Evolutionary conservation across 2,113 vertebrate species (phyloP), one percentile per base, ranked within the genome.

Genomic region (Myotis yumanensis): DNA sequence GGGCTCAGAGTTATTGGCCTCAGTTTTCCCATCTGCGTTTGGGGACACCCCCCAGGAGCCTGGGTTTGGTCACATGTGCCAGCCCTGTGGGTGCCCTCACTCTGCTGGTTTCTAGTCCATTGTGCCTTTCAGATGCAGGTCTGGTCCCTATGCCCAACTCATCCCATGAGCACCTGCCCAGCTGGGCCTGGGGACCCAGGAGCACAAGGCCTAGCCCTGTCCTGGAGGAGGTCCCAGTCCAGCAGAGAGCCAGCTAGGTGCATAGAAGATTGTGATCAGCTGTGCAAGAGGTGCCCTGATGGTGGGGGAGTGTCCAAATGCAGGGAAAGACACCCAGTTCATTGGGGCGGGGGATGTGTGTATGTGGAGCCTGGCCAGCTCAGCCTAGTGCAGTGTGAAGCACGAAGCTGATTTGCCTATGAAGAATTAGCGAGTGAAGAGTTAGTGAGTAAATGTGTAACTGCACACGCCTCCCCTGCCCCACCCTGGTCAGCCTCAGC

Each of bases 401-500:
- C 77, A 5, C 2, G 10, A 59, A 46, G 59, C 66, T 52, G 17
- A 17, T 1, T 46, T 37, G 20, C 54, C 80, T 18, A 0, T 69
- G 35, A 51, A 57, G 69, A 79, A 40, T 73, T 48, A 12, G 1
- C 0, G 28, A 68, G 10, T n/a, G 20, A 11, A n/a, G 46, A 52
- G 28, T 43, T 40, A 28, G 25, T 77, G 66, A 35, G n/a, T 64
- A 22, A 62, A 23, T 4, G 15, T 54, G 5, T 32, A 57, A 25
- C 48, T 15, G 4, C 51, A 40, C 28, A 0, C 43, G 17, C 62
- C 22, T 5, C 4, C 11, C 7, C 37, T 11, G 11, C 40, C 2
- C 37, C 30, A 0, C 28, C 57, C 73, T 9, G 16, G 18, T 30
- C 4, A 14, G 30, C 35, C 48, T n/a, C 35, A 16, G 30, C 37